Percentiles rank a stretch among this genome's conserved stretches.
These are phyloP conservation scores for Apamea crenata DNA, from an alignment of 2,888 invertebrate species.

Conservation along the genomic window DNA sequence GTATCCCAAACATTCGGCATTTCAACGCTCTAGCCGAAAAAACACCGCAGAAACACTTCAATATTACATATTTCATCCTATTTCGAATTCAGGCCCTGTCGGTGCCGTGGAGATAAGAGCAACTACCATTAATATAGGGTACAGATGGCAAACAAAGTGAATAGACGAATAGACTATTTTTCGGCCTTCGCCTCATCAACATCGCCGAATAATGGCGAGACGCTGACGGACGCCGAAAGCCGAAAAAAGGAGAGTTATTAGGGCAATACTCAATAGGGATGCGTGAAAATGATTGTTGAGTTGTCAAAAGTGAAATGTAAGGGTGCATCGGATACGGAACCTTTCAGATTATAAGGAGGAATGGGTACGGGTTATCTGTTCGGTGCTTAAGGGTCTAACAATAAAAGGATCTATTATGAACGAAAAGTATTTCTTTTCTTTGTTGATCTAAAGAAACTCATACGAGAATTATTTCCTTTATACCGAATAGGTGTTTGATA, in stretches of 20 bases:
- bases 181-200: conserved; percentile 71
- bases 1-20: conserved; percentile 56
- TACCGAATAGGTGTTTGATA: no score
- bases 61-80: conserved; percentile 67
- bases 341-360: conserved; percentile 43
- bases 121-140: conserved; percentile 76
- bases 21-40: conserved; percentile 58
- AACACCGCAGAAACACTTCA: conserved; percentile 61
- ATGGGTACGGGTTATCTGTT: conserved; percentile 41
- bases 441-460: neutral
- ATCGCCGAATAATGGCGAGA: conserved; percentile 54
- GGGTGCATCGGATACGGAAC: conserved; percentile 48
- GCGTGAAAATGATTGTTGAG: conserved; percentile 71
- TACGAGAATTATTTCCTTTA: neutral
- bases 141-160: conserved; percentile 75
- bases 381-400: conserved; percentile 33
- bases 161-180: conserved; percentile 74
- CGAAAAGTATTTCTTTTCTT: conserved; percentile 6
- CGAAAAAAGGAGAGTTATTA: conserved; percentile 65
- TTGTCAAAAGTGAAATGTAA: conserved; percentile 63
- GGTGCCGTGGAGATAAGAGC: conserved; percentile 74
- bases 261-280: conserved; percentile 68
- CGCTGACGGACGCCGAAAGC: conserved; percentile 51
- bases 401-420: conserved; percentile 20
- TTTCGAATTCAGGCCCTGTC: conserved; percentile 73